phyloP scores from a whole-genome alignment of 2,888 invertebrate genomes.

The Apodemia mormo region DNA sequence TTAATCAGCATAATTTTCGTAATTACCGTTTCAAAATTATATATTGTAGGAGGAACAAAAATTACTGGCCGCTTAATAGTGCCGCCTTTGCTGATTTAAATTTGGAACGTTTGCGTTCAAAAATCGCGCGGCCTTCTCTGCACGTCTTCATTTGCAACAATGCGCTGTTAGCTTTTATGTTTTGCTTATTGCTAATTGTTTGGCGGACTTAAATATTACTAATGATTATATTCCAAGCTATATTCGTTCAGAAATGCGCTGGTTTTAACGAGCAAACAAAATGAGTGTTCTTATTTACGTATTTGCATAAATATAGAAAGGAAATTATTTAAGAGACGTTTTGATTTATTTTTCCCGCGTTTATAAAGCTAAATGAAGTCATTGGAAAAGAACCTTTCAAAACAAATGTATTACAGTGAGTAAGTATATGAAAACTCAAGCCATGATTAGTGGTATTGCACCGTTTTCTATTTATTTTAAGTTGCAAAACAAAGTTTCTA shows the following conservation, averaged over 20 bases:
- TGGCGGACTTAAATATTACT: constrained; percentile 28
- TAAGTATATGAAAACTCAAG: too few relatives aligned
- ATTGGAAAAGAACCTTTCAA: background rate
- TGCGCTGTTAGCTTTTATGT: constrained; percentile 49
- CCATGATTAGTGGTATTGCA: background rate
- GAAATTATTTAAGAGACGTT: constrained; percentile 20
- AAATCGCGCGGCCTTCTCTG: constrained; percentile 26
- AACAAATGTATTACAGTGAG: background rate
- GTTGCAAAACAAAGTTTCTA: too few relatives aligned
- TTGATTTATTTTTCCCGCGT: constrained; percentile 18
- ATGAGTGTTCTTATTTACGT: constrained; percentile 38
- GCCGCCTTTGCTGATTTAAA: constrained; percentile 10
- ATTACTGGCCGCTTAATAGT: constrained; percentile 3
- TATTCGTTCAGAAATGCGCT: constrained; percentile 24
- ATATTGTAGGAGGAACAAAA: background rate
- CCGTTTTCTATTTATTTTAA: too few relatives aligned
- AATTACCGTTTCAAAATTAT: too few relatives aligned
- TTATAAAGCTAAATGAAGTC: constrained; percentile 14
- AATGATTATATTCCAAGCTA: constrained; percentile 36
- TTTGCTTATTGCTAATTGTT: constrained; percentile 65
- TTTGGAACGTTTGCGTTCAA: constrained; percentile 15
- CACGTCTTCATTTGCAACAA: constrained; percentile 60
- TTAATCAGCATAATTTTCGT: too few relatives aligned
- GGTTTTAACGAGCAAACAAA: constrained; percentile 36
- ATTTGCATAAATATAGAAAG: constrained; percentile 41